Base-by-base conservation (phyloP, 2,888 invertebrate genomes). In the Troides aeacus region DNA sequence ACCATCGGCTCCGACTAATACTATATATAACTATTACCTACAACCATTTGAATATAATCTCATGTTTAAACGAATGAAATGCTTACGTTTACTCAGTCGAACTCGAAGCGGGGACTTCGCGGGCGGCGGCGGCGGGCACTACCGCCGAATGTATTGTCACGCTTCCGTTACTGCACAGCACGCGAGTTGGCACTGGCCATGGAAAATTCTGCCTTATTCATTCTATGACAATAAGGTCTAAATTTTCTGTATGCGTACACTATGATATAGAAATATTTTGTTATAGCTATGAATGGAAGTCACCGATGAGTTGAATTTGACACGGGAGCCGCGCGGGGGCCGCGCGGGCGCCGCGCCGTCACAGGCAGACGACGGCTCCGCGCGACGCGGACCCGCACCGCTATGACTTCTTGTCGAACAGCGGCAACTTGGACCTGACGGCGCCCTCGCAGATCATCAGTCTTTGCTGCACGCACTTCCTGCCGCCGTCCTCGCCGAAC, bases 371-470 rank as follows among this genome's bases (percentile, higher is more conserved):
- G 1, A 58, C 18, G 58, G 10, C 58, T n/a, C 58, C 15, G 7
- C 59, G 12, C 65, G 24, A 24, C 62, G 21, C 39, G 66, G 56
- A 17, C 4, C 62, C 72, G 70, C 72, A 71, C 46, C 84, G 87
- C 81, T 89, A 92, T 75, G 90, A 83, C 76, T 87, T 86, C 77
- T 86, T 96, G 87, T 97, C 97, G 87, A 97, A 97, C 58, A 97
- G 94, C 74, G 96, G 96, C 82, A 97, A 93, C 87, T 97, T 97
- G 66, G 97, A 97, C 81, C 95, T 94, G 71, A 97, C 97, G 66
- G 97, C 97, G 74, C 97, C 97, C 82, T 97, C 97, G 87, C 97
- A 97, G 53, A 97, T 94, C 82, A 95, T 95, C 74, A 97, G 93
- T 62, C 96, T 90, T 78, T 94, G 95, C 74, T 94, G 94, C 53